These are phyloP conservation scores for Tribolium freemani DNA, from an alignment of 2,888 invertebrate genomes.

Conservation along the genomic window DNA sequence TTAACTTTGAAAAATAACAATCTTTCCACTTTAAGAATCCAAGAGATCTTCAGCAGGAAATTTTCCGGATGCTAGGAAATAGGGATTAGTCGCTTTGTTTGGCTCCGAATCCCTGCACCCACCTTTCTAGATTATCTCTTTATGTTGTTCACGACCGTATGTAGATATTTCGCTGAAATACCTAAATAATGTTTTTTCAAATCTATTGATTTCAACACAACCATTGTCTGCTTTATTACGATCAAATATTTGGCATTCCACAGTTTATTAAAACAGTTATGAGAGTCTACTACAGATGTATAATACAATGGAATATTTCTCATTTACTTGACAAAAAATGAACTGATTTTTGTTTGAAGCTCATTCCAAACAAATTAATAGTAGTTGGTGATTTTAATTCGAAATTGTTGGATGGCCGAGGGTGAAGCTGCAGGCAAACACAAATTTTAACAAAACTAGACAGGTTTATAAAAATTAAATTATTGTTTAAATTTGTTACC, in stretches of 20 bases:
- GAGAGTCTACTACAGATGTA: slow-evolving; percentile 1
- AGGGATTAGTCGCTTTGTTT: slow-evolving; percentile 40
- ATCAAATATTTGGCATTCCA: slow-evolving; percentile 34
- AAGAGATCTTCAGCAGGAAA: slow-evolving; percentile 30
- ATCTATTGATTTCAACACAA: background rate
- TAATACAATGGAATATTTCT: slow-evolving; percentile 1
- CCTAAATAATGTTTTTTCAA: no score
- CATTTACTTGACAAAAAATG: background rate
- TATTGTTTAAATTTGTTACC: background rate
- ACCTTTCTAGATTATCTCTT: slow-evolving; percentile 34
- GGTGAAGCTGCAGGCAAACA: no score
- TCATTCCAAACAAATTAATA: no score
- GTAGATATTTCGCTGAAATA: slow-evolving; percentile 16
- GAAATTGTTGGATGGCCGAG: no score
- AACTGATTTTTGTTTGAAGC: background rate
- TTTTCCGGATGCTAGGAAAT: slow-evolving; percentile 41
- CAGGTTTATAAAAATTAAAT: background rate
- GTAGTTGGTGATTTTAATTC: no score
- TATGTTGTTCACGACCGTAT: slow-evolving; percentile 19
- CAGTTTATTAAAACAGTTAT: slow-evolving; percentile 28
- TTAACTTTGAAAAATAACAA: background rate
- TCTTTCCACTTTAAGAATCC: slow-evolving; percentile 25
- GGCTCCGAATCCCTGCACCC: slow-evolving; percentile 18
- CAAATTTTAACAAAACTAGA: no score
- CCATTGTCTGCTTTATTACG: slow-evolving; percentile 28